A percentile compares a stretch with the other conserved stretches of the same genome.
Conservation (phyloP, 1,140 invertebrate genomes). For the Drosophila tani region DNA sequence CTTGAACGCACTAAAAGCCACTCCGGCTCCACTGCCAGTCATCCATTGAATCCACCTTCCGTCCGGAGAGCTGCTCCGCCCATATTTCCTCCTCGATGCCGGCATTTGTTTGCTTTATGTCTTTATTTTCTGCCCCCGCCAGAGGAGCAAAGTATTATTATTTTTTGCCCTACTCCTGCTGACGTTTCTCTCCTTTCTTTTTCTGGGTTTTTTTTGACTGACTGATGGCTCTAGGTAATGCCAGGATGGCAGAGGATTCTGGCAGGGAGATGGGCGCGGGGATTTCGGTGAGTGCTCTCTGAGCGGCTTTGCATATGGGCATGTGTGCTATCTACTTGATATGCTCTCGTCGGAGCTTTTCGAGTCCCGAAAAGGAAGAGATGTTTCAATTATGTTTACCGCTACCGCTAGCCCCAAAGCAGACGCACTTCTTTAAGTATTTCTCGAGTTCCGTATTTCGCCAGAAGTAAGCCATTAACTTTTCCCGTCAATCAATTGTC, state of each 20-base stretch:
- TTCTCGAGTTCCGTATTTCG: conserved; percentile 23
- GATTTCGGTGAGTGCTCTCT: conserved; percentile 55
- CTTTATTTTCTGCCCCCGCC: conserved; percentile 71
- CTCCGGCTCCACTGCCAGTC: conserved; percentile 72
- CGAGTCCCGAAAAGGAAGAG: conserved; percentile 35
- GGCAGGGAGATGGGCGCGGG: conserved; percentile 15
- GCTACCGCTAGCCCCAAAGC: conserved; percentile 24
- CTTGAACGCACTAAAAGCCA: conserved; percentile 82
- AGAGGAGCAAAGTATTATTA: conserved; percentile 60
- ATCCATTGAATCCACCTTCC: conserved; percentile 48
- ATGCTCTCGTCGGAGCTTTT: conserved; percentile 22
- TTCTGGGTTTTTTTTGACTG: conserved; percentile 29
- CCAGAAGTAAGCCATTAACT: conserved; percentile 73
- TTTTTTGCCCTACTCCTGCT: conserved; percentile 46
- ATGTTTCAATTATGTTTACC: conserved; percentile 72
- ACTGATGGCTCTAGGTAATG: conserved; percentile 65
- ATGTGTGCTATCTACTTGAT: conserved; percentile 57
- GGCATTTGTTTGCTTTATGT: conserved; percentile 80
- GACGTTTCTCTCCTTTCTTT: conserved; percentile 21
- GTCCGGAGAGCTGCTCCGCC: conserved; percentile 4
- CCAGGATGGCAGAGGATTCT: conserved; percentile 49
- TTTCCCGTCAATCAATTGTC: conserved; percentile 80
- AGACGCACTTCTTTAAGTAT: conserved; percentile 30
- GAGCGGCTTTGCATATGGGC: conserved; percentile 60
- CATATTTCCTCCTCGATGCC: conserved; percentile 24